Evolutionary conservation across 1,140 invertebrate species (phyloP), one percentile per base, ranked within the genome.

Genomic region (Tigriopus japonicus): DNA sequence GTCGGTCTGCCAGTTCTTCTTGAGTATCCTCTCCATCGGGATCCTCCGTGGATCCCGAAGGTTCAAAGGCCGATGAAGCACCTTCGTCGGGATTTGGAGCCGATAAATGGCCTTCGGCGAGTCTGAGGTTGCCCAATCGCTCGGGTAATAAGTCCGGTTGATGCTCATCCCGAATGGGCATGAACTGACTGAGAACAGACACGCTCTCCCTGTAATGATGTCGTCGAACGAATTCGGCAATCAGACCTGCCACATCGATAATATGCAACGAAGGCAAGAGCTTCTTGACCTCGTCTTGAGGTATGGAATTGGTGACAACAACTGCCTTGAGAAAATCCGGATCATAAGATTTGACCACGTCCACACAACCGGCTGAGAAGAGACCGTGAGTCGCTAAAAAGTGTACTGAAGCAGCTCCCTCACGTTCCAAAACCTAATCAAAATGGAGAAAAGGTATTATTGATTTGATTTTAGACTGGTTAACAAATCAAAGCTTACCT

Each of bases 161-260:
- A 28, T 54, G 19, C 14, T 54, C 52, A 28, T 54, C 35, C 1
- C 52, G 52, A 54, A 58, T 58, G 6, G 55, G 40, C n/a, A 23
- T 35, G n/a, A 58, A 58, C 10, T 58, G 21, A n/a, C 55, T 35
- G 13, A 61, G 28, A 3, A 61, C 59, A 40, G 42, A 52, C 1
- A 61, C 59, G 35, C 42, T 51, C 59, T 61, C 59, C 14, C 40
- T n/a, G 43, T 61, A 61, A 55, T 61, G 59, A 40, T 51, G 45
- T 10, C 59, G 15, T 14, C 59, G 49, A 40, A 61, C 53, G 24
- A 23, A 61, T 51, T 61, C 59, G 1, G 42, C 21, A 7, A 61
- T 61, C 40, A 61, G 15, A 23, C 59, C 59, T 61, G 40, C 9
- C 19, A 61, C 45, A 53, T 61, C 59, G 9, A 61, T 51, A 40